Percentiles rank a stretch among this genome's conserved stretches.
These are phyloP conservation scores for Labroides dimidiatus DNA, from an alignment of 2,797 vertebrate genomes.

Conservation along the genomic window DNA sequence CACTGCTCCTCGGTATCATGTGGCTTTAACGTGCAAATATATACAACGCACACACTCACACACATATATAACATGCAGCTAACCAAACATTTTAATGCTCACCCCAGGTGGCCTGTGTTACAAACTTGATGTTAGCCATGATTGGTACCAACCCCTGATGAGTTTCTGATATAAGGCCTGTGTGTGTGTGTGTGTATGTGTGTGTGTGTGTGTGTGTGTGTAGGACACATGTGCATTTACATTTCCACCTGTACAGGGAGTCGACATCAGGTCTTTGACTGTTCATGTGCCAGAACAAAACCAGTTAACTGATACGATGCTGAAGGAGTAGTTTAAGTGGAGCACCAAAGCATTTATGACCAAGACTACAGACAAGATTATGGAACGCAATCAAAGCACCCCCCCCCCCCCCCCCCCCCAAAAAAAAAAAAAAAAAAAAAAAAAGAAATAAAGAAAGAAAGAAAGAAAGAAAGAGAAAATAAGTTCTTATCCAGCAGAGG, in stretches of 20 bases:
- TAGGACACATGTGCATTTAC: background rate
- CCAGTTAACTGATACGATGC: too few species aligned
- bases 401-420: too few species aligned
- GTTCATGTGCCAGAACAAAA: too few species aligned
- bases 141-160: conserved; percentile 44
- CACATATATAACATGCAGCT: too few species aligned
- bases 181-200: conserved; percentile 2
- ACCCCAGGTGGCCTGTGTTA: conserved; percentile 23
- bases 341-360: background rate
- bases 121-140: conserved; percentile 17
- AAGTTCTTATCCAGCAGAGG: too few species aligned
- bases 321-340: too few species aligned
- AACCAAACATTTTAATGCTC: conserved; percentile 10
- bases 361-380: background rate
- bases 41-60: background rate
- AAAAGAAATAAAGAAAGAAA: too few species aligned
- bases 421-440: too few species aligned
- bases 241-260: background rate
- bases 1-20: background rate
- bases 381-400: background rate
- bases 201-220: conserved; percentile 11
- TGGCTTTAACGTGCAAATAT: background rate
- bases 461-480: too few species aligned
- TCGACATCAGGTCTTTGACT: background rate
- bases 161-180: conserved; percentile 23